phyloP scores from a whole-genome alignment of 1,140 invertebrate species.

The Drosophila paulistorum region DNA sequence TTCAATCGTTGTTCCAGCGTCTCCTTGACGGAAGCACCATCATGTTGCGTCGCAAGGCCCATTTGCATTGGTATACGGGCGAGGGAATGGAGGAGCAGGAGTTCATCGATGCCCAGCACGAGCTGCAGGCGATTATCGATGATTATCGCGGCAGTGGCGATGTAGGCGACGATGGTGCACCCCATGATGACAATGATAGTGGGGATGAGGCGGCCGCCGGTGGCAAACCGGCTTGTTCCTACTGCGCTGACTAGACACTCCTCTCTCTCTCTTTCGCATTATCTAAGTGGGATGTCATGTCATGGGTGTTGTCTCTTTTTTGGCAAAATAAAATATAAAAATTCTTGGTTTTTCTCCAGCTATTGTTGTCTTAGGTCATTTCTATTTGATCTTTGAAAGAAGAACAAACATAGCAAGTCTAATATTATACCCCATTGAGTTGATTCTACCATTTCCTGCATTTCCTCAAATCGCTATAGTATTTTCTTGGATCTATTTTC shows the following conservation, averaged over 20 bases:
- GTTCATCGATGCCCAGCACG: constrained; percentile 88
- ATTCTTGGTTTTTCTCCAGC: not conserved
- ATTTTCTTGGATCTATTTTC: constrained; percentile 34
- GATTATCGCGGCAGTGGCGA: constrained; percentile 62
- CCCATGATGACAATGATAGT: constrained; percentile 8
- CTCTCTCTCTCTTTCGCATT: too few relatives aligned
- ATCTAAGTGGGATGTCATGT: not conserved
- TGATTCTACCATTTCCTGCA: not conserved
- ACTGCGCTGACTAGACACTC: constrained; percentile 26
- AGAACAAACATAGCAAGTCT: not conserved
- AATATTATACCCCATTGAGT: not conserved
- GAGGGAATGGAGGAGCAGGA: constrained; percentile 93
- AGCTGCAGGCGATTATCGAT: constrained; percentile 74
- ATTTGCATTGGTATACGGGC: constrained; percentile 90
- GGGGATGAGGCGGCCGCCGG: constrained; percentile 4
- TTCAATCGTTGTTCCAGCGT: constrained; percentile 90
- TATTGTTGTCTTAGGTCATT: not conserved
- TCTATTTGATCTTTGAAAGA: not conserved
- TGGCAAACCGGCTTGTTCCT: constrained; percentile 23
- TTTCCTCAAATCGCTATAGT: not conserved
- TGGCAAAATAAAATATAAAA: not conserved
- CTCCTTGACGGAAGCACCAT: constrained; percentile 88
- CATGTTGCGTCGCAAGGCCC: constrained; percentile 94
- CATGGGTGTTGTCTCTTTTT: not conserved
- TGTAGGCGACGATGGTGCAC: not conserved